Base-by-base conservation (phyloP, 2,888 invertebrate species). In the Mythimna pallens region DNA sequence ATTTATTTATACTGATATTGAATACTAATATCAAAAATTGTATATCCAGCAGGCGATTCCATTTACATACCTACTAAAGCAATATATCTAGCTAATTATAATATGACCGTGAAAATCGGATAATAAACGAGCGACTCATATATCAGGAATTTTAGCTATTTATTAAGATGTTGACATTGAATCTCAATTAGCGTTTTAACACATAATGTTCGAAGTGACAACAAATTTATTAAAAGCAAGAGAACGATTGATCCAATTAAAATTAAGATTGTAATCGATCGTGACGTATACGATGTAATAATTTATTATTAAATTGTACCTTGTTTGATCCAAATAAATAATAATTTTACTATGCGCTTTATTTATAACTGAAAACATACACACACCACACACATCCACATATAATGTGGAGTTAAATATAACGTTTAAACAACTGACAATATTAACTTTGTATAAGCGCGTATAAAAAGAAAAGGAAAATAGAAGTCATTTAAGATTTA, bases 321-420 rank as follows among this genome's bases (percentile, higher is more conserved):
- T 76, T 77, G 76, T 84, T 86, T 87, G 82, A 81, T 86, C 50
- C 25, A 81, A 80, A 83, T 86, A 86, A 86, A 86, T 66, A 57
- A 73, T 73, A 62, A 86, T 72, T 77, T n/a, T 52, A 52, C 7
- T 8, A 52, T 52, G 50, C n/a, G 20, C 3, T 52, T 52, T 52
- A 52, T 52, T 52, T 52, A 20, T 20, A 50, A 50, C 50, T 17
- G 6, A n/a, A 43, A 14, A 14, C 5, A 43, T 14, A 43, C 12
- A 14, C 5, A 43, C 14, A 43, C 14, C 4, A 43, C 14, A 12
- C 5, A 4, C 14, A 14, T 43, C 8, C 9, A 43, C 17, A 14
- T 14, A 47, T 50, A 50, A 50, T 50, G 20, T 7, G 14, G 4
- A 43, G 14, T 5, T 14, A 50, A 20, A 50, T 7, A 50, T 50